Base-by-base conservation (phyloP, 2,888 invertebrate species). In the Orchesellides sinensis region DNA sequence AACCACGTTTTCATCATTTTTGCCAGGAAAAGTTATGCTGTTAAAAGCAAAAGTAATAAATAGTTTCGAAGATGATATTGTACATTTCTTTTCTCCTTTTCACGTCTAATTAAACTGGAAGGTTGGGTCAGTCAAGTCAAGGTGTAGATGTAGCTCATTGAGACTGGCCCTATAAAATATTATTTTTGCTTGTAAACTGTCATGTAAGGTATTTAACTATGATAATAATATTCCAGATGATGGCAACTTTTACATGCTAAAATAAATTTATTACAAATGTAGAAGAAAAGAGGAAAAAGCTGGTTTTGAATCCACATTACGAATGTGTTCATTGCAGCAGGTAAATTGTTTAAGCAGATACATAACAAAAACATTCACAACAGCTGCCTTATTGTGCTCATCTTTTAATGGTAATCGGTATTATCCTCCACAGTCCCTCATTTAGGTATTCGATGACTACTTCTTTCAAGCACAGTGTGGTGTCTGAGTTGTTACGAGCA, bases 81-180 rank as follows among this genome's bases (percentile, higher is more conserved):
- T 40, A 2, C 40, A 40, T 63, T 35, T 25, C 23, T 63, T 63
- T 21, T 3, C 35, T 61, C 61, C 8, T 12, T 35, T 17, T 61
- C n/a, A 8, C 32, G 61, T 17, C 49, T 66, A 66, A 66, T 66
- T 66, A 66, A 66, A 49, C 47, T 1, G 25, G 66, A 66, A 66
- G 66, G 66, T 73, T 73, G 29, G 32, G 59, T 59, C 45, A 27
- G 47, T 5, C 54, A n/a, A 32, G 49, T 29, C 25, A 35, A 29
- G n/a, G 63, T 61, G 61, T 61, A 63, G 73, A 40, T 54, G 25
- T 32, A 59, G 59, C 32, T 17, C 29, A 49, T 65, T 52, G 35
- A 35, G 65, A 52, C 35, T 74, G 52, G 54, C 65, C 74, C 74
- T 65, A 74, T 74, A 74, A 74, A 74, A 74, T 73, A 74, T 65